phyloP scores from a whole-genome alignment of 2,797 vertebrate genomes.

The Sebastes itinus region DNA sequence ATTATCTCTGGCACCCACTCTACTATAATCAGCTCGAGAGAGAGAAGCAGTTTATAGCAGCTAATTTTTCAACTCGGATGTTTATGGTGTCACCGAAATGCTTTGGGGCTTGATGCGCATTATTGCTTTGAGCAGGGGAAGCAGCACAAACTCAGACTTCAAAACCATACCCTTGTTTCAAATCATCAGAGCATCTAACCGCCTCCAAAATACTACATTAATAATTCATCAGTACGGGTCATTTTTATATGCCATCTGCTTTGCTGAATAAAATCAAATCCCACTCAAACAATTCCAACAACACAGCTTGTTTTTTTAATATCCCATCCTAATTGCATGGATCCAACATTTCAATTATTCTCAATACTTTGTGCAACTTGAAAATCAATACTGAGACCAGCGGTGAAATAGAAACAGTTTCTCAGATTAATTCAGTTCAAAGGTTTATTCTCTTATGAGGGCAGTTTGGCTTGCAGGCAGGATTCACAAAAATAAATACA shows the following conservation, averaged over 20 bases:
- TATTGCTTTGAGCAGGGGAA: not conserved
- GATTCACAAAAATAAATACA: not conserved
- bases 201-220: not conserved
- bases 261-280: not conserved
- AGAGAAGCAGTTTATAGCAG: not conserved
- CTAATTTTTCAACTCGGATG: not conserved
- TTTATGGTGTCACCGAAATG: conserved; percentile 14
- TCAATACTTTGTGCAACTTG: not conserved
- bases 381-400: conserved; percentile 9
- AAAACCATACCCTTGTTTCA: conserved; percentile 14
- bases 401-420: not conserved
- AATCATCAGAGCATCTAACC: conserved; percentile 1
- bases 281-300: not conserved
- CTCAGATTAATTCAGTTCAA: conserved; percentile 2
- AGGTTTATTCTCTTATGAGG: not conserved
- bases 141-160: not conserved
- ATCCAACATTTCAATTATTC: not conserved
- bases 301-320: not conserved
- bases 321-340: not conserved
- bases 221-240: not conserved
- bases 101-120: not conserved
- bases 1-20: conserved; percentile 7
- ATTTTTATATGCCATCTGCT: not conserved
- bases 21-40: conserved; percentile 1
- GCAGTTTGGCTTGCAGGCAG: conserved; percentile 14